A percentile compares a stretch with the other conserved stretches of the same genome.
Evolutionary conservation across 2,113 vertebrate species (phyloP).

Genomic region (Scortum barcoo): DNA sequence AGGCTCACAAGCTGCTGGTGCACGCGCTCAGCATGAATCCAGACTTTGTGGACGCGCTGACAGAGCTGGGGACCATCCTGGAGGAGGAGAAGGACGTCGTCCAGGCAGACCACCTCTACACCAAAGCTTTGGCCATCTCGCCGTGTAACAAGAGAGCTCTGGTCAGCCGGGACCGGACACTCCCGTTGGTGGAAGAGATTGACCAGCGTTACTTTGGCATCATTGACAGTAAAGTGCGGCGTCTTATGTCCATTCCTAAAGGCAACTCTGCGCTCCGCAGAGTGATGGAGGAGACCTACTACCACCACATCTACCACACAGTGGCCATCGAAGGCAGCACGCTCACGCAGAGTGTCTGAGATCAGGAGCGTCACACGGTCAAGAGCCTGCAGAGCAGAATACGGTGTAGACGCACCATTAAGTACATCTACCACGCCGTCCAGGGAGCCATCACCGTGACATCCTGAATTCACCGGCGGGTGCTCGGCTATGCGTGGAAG

Average conservation of each 20-base stretch:
- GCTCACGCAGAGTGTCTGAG: slow-evolving; percentile 92
- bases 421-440: too few relatives aligned
- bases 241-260: slow-evolving; percentile 96
- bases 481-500: too few relatives aligned
- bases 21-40: slow-evolving; percentile 96
- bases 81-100: slow-evolving; percentile 97
- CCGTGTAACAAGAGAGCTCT: slow-evolving; percentile 93
- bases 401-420: too few relatives aligned
- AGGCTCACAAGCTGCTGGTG: slow-evolving; percentile 93
- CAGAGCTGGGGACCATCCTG: slow-evolving; percentile 92
- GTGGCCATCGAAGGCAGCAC: slow-evolving; percentile 99
- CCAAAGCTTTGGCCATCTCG: slow-evolving; percentile 91
- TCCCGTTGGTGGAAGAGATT: slow-evolving; percentile 96
- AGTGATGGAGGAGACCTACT: slow-evolving; percentile 98
- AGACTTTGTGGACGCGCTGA: slow-evolving; percentile 92
- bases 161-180: slow-evolving; percentile 91
- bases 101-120: slow-evolving; percentile 94
- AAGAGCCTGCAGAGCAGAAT: slow-evolving; percentile 94
- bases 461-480: too few relatives aligned
- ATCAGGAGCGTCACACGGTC: slow-evolving; percentile 96
- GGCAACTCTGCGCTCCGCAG: slow-evolving; percentile 92
- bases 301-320: slow-evolving; percentile 99
- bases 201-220: slow-evolving; percentile 95
- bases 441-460: too few relatives aligned
- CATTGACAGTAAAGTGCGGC: slow-evolving; percentile 95